phyloP scores from a whole-genome alignment of 2,797 vertebrate genomes.

The Sebastes umbrosus region DNA sequence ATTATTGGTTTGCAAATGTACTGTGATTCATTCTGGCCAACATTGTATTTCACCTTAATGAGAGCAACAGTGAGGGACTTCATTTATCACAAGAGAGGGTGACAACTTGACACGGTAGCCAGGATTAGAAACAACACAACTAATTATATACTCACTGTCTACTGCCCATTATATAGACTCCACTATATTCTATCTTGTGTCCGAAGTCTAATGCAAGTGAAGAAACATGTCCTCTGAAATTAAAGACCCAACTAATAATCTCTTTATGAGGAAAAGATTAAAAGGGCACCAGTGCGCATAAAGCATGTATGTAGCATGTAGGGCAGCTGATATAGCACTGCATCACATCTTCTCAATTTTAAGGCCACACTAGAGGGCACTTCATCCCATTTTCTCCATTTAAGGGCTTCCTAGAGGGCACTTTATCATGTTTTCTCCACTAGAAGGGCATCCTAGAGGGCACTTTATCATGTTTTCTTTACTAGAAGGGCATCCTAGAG shows the following conservation, averaged over 20 bases:
- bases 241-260: not conserved
- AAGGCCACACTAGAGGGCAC: too few relatives aligned
- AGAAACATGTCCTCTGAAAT: not conserved
- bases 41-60: slow-evolving; percentile 10
- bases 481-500: too few relatives aligned
- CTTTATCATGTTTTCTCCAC: too few relatives aligned
- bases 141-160: not conserved
- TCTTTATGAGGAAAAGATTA: not conserved
- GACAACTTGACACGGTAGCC: not conserved
- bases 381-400: too few relatives aligned
- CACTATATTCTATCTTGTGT: not conserved
- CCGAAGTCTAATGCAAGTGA: not conserved
- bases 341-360: too few relatives aligned
- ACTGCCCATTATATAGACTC: not conserved
- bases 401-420: too few relatives aligned
- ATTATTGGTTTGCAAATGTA: not conserved
- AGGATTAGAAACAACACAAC: not conserved
- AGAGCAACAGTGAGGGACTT: not conserved
- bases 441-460: too few relatives aligned
- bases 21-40: not conserved
- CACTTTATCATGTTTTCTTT: too few relatives aligned
- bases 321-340: too few relatives aligned
- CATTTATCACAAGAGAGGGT: not conserved
- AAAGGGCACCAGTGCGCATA: too few relatives aligned
- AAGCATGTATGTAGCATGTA: too few relatives aligned